Conservation (phyloP, 2,113 vertebrate genomes). For the cattle (Bos taurus) region ARS-UCD2.0 NC_037347.1:5438001-5438500, state of each 20-base stretch:
- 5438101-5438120: no score
- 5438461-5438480: neutral
- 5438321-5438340: fast-evolving
- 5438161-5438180: neutral
- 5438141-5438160: neutral
- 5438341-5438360: neutral
- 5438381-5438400: neutral
- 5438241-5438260: neutral
- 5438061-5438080: neutral
- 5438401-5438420: neutral
- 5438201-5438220: neutral
- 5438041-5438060: neutral
- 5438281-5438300: fast-evolving
- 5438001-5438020: neutral
- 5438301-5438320: neutral
- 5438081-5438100: no score
- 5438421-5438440: neutral
- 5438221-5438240: neutral
- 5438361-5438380: neutral
- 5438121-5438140: fast-evolving
- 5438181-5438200: neutral
- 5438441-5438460: neutral
- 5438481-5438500: neutral
- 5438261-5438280: neutral
- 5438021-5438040: neutral